Base-by-base conservation (phyloP, 2,113 vertebrate species). In the Pelmatolapia mariae region DNA sequence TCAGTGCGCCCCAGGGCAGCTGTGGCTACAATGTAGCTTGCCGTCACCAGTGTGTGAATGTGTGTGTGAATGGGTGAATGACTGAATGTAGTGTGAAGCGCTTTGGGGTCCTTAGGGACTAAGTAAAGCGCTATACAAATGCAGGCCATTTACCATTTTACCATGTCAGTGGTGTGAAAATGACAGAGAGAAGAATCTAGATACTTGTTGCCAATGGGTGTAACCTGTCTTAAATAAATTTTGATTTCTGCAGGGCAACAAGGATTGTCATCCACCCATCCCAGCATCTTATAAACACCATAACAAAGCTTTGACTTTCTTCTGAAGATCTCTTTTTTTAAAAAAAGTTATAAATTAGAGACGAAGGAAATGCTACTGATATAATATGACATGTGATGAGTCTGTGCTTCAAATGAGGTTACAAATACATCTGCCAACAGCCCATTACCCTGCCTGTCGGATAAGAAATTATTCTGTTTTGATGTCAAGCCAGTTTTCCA, bases 211-310 rank as follows among this genome's bases (percentile, higher is more conserved):
- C 86, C 83, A 87, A 47, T 89, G 93, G 95, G 91, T 91, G 93
- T 93, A 91, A 90, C 93, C 86, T 71, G 87, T 76, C 87, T 94
- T 93, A 90, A 83, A 93, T 96, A 94, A 93, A 95, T 93, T 93
- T 87, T 52, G 76, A 93, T 96, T 92, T 86, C 93, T 86, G 83
- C 82, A 83, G 92, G 93, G 90, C 83, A 90, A 80, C 79, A 16
- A 61, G 24, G 80, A 79, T 87, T 84, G 79, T 83, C 89, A 84
- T 92, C 82, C 89, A 84, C 93, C 89, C 90, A 52, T 71, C 50
- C 45, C 54, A 22, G 84, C 68, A 81, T 73, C 81, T 73, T 18
- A 13, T 86, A 90, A 93, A 90, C 83, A 73, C 10, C 33, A 86
- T 40, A 84, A 71, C 52, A 90, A 89, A 78, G 31, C 40, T 33